These are phyloP conservation scores for Tichodroma muraria DNA, from an alignment of 2,113 vertebrate genomes.

Conservation along the genomic window DNA sequence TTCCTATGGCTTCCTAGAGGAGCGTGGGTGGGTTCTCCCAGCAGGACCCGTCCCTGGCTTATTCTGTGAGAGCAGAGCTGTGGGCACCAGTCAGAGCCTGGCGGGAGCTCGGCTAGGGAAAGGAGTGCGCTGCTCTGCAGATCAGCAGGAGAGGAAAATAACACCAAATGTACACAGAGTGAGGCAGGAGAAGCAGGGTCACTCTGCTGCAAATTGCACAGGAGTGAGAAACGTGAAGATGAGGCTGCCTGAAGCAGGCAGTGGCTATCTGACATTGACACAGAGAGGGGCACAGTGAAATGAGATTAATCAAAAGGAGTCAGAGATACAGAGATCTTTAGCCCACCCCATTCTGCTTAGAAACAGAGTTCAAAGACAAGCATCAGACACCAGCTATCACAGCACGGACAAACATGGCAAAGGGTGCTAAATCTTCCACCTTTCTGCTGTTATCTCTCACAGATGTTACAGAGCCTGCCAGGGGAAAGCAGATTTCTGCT, in stretches of 20 bases:
- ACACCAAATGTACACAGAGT: fast-evolving
- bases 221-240: neutral
- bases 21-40: neutral
- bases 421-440: neutral
- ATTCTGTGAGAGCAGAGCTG: neutral
- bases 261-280: neutral
- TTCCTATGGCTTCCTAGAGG: neutral
- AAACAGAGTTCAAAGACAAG: neutral
- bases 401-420: neutral
- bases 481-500: neutral
- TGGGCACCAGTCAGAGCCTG: neutral
- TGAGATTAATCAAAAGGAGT: neutral
- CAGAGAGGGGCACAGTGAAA: neutral
- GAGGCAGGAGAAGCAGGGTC: neutral
- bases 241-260: neutral
- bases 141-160: neutral
- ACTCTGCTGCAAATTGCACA: neutral
- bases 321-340: neutral
- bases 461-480: neutral
- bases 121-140: neutral
- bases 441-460: neutral
- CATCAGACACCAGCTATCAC: neutral
- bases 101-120: neutral
- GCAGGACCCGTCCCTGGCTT: fast-evolving
- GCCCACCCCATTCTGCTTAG: neutral